Evolutionary conservation across 2,113 vertebrate species (phyloP), one percentile per base, ranked within the genome.

Genomic region (Aegithalos caudatus): DNA sequence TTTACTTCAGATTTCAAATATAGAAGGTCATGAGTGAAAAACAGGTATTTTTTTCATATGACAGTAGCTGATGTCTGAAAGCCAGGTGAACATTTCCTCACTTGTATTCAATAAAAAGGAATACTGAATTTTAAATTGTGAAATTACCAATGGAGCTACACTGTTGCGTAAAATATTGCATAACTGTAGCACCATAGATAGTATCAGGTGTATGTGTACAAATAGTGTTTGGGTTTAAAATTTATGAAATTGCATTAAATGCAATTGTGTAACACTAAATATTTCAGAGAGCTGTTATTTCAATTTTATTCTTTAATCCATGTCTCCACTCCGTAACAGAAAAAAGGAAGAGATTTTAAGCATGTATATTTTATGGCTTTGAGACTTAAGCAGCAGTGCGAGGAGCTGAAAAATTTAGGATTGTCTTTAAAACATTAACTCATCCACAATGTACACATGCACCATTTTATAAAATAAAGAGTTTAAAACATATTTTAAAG

Each of bases 211-310:
- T 24, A 14, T 87, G 25, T 66, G 74, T 82, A 73, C 85, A 69
- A 83, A 80, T 42, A 61, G 19, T 60, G 42, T 90, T 94, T 85
- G 74, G 35, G 89, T 69, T 95, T 79, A 91, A 92, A 94, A 94
- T 81, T 47, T 92, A 79, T 81, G 57, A 73, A 91, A 82, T 78
- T 65, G 62, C 83, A 50, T 73, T 78, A 74, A 93, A 70, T 58
- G 60, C 48, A 85, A 31, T 94, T 96, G 90, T 76, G 57, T 77
- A 92, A 93, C 2, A 2, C 21, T 66, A 65, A 85, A 42, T 91
- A 88, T 78, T 82, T 83, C 47, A 78, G 66, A 61, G 54, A 5
- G 27, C 31, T 85, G 20, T 70, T 92, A 65, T 47, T 90, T 86
- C 70, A 84, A n/a, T 73, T 82, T 47, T 71, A 38, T 90, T 90